phyloP scores from a whole-genome alignment of 2,113 vertebrate species.

The Poecilia latipinna region DNA sequence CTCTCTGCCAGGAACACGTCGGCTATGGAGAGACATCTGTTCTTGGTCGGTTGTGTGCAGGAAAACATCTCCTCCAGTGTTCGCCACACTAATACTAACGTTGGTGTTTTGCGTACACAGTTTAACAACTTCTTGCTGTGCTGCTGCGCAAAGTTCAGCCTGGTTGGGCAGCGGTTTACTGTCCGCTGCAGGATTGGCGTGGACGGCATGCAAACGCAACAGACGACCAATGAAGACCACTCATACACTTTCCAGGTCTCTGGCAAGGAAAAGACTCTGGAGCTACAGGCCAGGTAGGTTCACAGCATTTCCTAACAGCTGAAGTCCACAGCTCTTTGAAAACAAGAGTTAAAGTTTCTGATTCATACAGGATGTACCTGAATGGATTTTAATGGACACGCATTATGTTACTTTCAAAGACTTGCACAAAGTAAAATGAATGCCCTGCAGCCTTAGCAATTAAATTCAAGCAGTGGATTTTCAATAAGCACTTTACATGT shows the following conservation, averaged over 20 bases:
- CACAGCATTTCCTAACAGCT: not conserved
- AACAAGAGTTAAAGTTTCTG: no score
- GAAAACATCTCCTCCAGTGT: no score
- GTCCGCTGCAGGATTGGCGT: slow-evolving; percentile 90
- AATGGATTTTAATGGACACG: no score
- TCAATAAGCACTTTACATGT: not conserved
- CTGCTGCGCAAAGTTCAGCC: slow-evolving; percentile 93
- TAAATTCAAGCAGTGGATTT: not conserved
- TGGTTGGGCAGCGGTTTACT: slow-evolving; percentile 89
- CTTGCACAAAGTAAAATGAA: no score
- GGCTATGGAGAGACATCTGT: slow-evolving; percentile 91
- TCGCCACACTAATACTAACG: not conserved
- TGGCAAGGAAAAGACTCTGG: slow-evolving; percentile 90
- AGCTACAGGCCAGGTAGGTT: slow-evolving; percentile 90
- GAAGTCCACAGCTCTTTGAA: no score
- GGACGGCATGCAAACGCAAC: slow-evolving; percentile 90
- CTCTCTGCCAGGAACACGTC: slow-evolving; percentile 92
- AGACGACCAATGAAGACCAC: slow-evolving; percentile 90
- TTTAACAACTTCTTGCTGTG: slow-evolving; percentile 97
- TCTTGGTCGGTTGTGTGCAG: slow-evolving; percentile 82
- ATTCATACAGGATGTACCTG: no score
- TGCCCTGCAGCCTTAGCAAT: not conserved
- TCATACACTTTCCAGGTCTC: slow-evolving; percentile 93
- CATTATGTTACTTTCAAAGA: no score
- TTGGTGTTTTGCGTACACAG: slow-evolving; percentile 63